These are phyloP conservation scores for Sycophaga agraensis DNA, from an alignment of 1,140 invertebrate species.

Conservation along the genomic window DNA sequence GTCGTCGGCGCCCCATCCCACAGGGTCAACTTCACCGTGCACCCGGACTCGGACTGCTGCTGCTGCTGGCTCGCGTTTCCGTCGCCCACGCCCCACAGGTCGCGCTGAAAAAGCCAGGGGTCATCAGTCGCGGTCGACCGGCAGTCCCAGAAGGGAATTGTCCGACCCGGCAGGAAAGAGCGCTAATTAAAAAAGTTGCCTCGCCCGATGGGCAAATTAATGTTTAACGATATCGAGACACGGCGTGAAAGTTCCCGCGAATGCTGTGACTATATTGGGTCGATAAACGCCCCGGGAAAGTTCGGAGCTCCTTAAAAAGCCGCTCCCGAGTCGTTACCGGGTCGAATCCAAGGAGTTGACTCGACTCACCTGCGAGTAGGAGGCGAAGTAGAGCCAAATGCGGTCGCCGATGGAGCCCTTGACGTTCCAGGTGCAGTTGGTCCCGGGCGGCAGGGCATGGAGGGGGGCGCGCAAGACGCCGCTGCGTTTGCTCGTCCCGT, in stretches of 20 bases:
- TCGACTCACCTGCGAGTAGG: slow-evolving; percentile 68
- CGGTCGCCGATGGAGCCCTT: slow-evolving; percentile 74
- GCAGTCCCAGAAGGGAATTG: too few relatives aligned
- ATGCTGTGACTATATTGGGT: too few relatives aligned
- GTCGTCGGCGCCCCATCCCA: slow-evolving; percentile 51
- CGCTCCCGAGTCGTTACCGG: too few relatives aligned
- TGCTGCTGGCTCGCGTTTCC: slow-evolving; percentile 31
- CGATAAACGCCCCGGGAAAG: too few relatives aligned
- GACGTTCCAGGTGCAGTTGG: slow-evolving; percentile 84
- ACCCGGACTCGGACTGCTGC: slow-evolving; percentile 28
- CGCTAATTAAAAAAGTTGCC: too few relatives aligned
- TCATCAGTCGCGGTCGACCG: too few relatives aligned
- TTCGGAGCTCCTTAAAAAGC: too few relatives aligned
- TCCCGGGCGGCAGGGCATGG: slow-evolving; percentile 81
- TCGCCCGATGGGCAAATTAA: too few relatives aligned
- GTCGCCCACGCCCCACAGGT: slow-evolving; percentile 53
- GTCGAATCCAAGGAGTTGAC: too few relatives aligned
- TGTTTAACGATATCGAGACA: neutral
- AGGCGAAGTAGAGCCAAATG: slow-evolving; percentile 85
- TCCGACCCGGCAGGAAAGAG: too few relatives aligned
- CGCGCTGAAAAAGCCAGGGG: too few relatives aligned
- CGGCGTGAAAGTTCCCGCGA: too few relatives aligned
- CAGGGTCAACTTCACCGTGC: slow-evolving; percentile 46
- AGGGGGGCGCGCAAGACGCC: slow-evolving; percentile 74
- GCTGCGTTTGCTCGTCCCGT: slow-evolving; percentile 55